These are phyloP conservation scores for Pungitius pungitius DNA, from an alignment of 2,113 vertebrate genomes.

Conservation along the genomic window DNA sequence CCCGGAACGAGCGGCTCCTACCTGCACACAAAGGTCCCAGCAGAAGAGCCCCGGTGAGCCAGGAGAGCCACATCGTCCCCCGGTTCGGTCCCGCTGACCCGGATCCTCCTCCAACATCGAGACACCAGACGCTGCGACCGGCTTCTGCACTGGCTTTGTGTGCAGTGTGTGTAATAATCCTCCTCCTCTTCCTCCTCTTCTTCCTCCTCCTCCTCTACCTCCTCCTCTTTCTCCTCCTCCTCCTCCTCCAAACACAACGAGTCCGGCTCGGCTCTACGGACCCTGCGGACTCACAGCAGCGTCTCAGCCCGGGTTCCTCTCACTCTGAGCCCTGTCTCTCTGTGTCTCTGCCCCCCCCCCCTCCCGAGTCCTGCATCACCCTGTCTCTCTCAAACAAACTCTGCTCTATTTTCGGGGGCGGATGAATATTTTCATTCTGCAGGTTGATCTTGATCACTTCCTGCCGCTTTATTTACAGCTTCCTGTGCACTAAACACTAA, in stretches of 20 bases:
- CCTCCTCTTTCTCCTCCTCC: neutral
- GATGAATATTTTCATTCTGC: no score
- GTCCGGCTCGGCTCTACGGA: conserved; percentile 24
- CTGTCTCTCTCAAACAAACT: neutral
- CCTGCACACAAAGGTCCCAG: conserved; percentile 88
- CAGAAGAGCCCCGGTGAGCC: conserved; percentile 84
- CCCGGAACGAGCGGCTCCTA: conserved; percentile 56
- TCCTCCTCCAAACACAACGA: conserved; percentile 8
- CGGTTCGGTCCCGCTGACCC: neutral
- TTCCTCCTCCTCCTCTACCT: neutral
- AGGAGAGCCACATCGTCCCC: conserved; percentile 76
- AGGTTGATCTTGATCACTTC: no score
- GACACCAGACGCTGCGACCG: conserved; percentile 20
- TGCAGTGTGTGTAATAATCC: conserved; percentile 31
- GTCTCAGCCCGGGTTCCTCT: conserved; percentile 13
- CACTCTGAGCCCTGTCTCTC: neutral
- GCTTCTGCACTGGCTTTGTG: conserved; percentile 1
- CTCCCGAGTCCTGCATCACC: neutral
- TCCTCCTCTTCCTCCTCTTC: neutral
- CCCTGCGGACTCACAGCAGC: conserved; percentile 2
- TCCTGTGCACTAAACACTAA: no score
- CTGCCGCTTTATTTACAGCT: no score
- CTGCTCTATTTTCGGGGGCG: no score
- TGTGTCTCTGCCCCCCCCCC: neutral
- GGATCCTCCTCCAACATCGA: conserved; percentile 48